Conservation (phyloP, 2,113 vertebrate genomes). For the Hypocryptadius cinnamomeus region DNA sequence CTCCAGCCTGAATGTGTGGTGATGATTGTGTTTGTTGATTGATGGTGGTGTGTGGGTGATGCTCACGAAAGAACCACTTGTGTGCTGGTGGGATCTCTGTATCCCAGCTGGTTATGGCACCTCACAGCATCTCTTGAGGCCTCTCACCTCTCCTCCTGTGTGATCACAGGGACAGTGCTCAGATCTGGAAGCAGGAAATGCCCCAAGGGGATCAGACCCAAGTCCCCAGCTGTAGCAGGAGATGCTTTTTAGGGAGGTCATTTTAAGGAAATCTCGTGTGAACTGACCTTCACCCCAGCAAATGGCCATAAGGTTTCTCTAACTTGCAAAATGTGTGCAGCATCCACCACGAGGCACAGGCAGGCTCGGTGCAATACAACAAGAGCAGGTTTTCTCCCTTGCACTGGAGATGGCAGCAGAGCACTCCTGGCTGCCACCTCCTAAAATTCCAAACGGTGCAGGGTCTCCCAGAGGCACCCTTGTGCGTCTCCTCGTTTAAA, state of each 20-base stretch:
- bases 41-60: not conserved
- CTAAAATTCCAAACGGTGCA: not conserved
- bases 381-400: not conserved
- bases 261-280: accelerated
- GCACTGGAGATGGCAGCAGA: constrained; percentile 35
- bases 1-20: not conserved
- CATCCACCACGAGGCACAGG: accelerated
- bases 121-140: accelerated
- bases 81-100: not conserved
- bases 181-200: not conserved
- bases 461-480: not conserved
- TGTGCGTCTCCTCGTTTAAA: accelerated
- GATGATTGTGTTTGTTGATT: not conserved
- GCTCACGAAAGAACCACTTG: not conserved
- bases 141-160: not conserved
- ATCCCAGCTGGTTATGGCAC: accelerated
- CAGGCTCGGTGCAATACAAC: not conserved
- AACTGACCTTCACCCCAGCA: not conserved
- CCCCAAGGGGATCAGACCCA: accelerated
- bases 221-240: not conserved
- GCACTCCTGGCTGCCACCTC: not conserved
- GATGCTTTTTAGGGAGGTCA: not conserved
- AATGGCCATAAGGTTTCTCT: not conserved
- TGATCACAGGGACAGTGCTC: not conserved
- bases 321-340: accelerated